Conservation (phyloP, 2,113 vertebrate species). For the Tupaia chinensis region DNA sequence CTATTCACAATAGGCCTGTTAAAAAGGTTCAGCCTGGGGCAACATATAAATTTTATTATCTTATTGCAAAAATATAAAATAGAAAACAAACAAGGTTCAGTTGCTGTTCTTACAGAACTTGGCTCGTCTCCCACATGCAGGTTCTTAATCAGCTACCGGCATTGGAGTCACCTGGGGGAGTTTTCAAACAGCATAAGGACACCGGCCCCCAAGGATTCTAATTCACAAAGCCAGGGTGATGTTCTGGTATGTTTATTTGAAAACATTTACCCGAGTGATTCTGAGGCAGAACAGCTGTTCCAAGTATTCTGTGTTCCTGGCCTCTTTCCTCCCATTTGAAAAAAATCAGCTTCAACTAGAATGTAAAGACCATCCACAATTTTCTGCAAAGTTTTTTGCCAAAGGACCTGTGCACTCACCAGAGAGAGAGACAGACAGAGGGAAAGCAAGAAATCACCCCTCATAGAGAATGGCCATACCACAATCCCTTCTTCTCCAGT, state of each 20-base stretch:
- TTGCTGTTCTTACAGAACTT: neutral
- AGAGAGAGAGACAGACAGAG: too few species aligned
- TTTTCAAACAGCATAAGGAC: neutral
- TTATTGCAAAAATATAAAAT: conserved; percentile 21
- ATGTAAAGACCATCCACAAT: neutral
- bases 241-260: conserved; percentile 35
- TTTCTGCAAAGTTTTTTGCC: neutral
- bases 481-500: too few species aligned
- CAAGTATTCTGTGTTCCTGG: neutral
- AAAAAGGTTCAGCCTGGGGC: neutral
- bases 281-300: neutral
- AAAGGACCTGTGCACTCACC: too few species aligned
- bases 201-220: neutral
- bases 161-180: neutral
- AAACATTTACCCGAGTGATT: neutral
- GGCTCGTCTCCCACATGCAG: neutral
- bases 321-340: neutral
- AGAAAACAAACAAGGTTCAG: neutral
- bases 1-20: conserved; percentile 19
- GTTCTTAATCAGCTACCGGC: conserved; percentile 20
- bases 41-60: neutral
- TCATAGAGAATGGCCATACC: too few species aligned
- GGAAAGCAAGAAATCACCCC: too few species aligned
- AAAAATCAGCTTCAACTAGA: neutral
- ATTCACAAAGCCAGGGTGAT: neutral